Percentiles rank a stretch among this genome's conserved stretches.
phyloP scores from a whole-genome alignment of 92 coral and sea anemone genomes.

The Pocillopora meandrina region DNA sequence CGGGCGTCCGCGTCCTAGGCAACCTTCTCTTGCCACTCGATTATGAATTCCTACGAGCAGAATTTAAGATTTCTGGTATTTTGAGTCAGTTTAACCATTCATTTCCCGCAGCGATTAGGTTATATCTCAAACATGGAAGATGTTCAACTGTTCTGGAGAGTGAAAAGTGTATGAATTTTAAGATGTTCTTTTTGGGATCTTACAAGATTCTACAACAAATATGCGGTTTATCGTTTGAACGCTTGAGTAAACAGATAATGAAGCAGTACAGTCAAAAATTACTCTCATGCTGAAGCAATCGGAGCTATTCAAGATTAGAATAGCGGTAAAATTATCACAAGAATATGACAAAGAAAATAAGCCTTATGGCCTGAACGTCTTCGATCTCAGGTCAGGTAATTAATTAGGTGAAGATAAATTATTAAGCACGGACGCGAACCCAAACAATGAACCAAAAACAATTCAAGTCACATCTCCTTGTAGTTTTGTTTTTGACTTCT shows the following conservation, averaged over 20 bases:
- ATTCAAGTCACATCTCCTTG: neutral
- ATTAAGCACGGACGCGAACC: slow-evolving; percentile 29
- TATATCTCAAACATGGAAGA: neutral
- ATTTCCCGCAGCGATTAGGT: neutral
- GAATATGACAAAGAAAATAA: neutral
- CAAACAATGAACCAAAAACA: neutral
- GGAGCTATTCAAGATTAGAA: too few relatives aligned
- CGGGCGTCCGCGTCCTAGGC: slow-evolving; percentile 30
- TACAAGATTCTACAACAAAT: slow-evolving; percentile 17
- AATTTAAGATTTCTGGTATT: neutral
- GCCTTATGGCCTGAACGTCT: slow-evolving; percentile 6
- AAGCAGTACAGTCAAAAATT: neutral
- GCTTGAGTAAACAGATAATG: slow-evolving; percentile 27
- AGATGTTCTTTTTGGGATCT: neutral
- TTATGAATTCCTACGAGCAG: slow-evolving; percentile 11
- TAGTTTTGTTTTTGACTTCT: neutral
- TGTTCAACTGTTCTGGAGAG: neutral
- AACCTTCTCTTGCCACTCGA: slow-evolving; percentile 4
- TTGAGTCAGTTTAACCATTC: neutral
- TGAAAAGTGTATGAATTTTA: slow-evolving; percentile 12
- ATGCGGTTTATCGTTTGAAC: neutral
- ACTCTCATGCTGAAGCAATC: neutral
- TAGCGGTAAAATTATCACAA: neutral
- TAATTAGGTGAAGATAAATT: slow-evolving; percentile 8
- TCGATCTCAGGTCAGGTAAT: slow-evolving; percentile 3